These are phyloP conservation scores for Theretra japonica DNA, from an alignment of 2,888 invertebrate genomes.

Conservation along the genomic window DNA sequence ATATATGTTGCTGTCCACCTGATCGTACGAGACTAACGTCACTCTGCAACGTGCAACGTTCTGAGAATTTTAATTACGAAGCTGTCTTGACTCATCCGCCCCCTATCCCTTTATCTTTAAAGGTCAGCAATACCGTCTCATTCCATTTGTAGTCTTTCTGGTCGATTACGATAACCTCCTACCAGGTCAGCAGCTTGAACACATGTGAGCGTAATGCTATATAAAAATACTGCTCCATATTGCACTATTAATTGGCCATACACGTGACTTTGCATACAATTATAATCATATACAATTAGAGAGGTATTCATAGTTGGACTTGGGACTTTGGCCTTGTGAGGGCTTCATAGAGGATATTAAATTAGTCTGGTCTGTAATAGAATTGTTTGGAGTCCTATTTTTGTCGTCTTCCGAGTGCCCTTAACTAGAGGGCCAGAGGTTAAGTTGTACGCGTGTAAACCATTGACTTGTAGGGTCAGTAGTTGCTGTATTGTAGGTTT, in stretches of 20 bases:
- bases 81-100: too few relatives aligned
- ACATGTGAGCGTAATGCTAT: background rate
- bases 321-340: background rate
- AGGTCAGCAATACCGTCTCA: too few relatives aligned
- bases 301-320: background rate
- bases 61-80: too few relatives aligned
- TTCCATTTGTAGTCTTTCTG: too few relatives aligned
- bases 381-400: background rate
- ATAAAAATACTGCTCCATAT: too few relatives aligned
- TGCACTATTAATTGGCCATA: too few relatives aligned
- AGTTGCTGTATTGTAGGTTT: background rate
- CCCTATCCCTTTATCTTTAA: too few relatives aligned
- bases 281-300: background rate
- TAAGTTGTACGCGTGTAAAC: conserved; percentile 1
- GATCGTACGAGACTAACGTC: too few relatives aligned
- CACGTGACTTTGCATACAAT: background rate
- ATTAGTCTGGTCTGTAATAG: background rate
- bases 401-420: background rate
- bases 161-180: too few relatives aligned
- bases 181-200: background rate
- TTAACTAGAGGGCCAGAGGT: background rate
- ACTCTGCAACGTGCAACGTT: too few relatives aligned
- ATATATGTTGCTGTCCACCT: too few relatives aligned
- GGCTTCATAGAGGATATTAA: background rate
- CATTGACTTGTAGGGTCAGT: background rate